These are phyloP conservation scores for Chinchilla lanigera DNA, from an alignment of 2,113 vertebrate genomes.

Conservation along the genomic window DNA sequence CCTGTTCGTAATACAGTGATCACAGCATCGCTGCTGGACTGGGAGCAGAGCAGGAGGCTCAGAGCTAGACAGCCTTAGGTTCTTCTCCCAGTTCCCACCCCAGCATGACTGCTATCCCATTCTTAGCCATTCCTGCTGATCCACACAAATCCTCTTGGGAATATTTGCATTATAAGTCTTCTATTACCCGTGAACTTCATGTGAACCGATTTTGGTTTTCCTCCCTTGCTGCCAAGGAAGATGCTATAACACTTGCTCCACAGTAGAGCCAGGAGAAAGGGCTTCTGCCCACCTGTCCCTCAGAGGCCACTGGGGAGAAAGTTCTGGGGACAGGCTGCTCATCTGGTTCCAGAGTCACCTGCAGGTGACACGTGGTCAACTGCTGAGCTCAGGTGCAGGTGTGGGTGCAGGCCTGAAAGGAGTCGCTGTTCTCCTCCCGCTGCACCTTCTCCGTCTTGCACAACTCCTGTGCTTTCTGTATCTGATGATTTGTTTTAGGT, in stretches of 20 bases:
- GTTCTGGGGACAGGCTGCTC: neutral
- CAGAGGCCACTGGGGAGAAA: neutral
- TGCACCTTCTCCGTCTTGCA: neutral
- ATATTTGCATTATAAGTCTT: neutral
- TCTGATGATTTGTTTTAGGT: neutral
- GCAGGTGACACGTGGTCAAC: neutral
- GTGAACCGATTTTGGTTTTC: neutral
- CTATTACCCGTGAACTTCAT: neutral
- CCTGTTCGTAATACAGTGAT: neutral
- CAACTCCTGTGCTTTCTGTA: neutral
- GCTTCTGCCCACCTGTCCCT: neutral
- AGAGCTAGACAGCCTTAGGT: neutral
- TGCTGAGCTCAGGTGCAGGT: neutral
- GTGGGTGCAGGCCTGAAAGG: neutral
- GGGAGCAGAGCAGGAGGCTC: neutral
- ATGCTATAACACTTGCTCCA: neutral
- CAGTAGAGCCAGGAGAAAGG: neutral
- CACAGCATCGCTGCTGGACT: neutral
- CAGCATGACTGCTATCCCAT: neutral
- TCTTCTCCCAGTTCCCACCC: neutral
- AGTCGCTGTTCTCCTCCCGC: accelerated
- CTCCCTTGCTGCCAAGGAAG: neutral
- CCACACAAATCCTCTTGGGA: neutral
- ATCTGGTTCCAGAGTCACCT: neutral
- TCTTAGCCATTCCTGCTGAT: neutral